Evolutionary conservation across 1,140 invertebrate species (phyloP), one percentile per base, ranked within the genome.

Genomic region (Wasmannia auropunctata): DNA sequence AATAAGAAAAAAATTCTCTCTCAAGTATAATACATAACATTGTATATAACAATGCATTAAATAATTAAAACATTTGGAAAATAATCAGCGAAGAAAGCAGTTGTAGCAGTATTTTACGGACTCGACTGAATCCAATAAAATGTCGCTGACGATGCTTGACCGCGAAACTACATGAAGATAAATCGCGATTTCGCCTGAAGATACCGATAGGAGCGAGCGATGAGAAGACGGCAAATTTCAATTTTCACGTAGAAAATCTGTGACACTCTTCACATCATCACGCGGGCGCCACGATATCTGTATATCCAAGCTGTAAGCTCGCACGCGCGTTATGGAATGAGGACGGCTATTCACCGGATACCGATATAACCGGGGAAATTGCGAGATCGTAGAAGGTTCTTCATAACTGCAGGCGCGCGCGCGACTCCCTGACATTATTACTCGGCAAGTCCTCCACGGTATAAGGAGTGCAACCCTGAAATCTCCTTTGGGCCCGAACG

Each of bases 301-400:
- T 56, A 72, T 43, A 56, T 58, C 31, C 65, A 56, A 72, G 51
- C 46, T 34, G 25, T 46, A 25, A 54, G 65, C 76, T 70, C 58
- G 19, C 56, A 63, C 58, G 60, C 37, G 69, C 69, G 46, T 87
- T 84, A 40, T 51, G 43, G 79, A 86, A 86, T 56, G 85, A 63
- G 63, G 31, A 54, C 67, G 69, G 43, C 86, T 84, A 83, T 87
- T 80, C 86, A 43, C 56, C 49, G 67, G 70, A 86, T 81, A 28
- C 58, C 67, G 69, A 54, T 40, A 62, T 88, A 88, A 86, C 76
- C 69, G 76, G 51, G n/a, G 76, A 88, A 88, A 88, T 88, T 86
- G 85, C 87, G 70, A 83, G 46, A 56, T 83, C 85, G 76, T 60
- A 77, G 76, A 83, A 88, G 85, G 85, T 75, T 83, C 77, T 86